phyloP scores from a whole-genome alignment of 2,888 invertebrate species.

The Adelphocoris suturalis region DNA sequence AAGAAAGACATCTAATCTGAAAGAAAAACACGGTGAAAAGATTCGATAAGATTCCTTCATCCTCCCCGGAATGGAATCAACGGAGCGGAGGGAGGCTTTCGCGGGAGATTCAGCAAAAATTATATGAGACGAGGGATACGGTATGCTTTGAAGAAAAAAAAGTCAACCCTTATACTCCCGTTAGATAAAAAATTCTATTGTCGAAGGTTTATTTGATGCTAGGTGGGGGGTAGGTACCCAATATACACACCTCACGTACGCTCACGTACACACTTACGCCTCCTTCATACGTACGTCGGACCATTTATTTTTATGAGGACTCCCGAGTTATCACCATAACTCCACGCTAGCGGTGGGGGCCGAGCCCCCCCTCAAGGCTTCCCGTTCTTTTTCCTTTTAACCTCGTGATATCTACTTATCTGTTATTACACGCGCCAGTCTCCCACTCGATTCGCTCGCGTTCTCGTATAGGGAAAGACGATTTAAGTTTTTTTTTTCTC shows the following conservation, averaged over 20 bases:
- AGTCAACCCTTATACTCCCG: conserved; percentile 33
- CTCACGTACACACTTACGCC: not conserved
- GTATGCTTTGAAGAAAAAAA: conserved; percentile 13
- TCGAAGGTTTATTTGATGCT: conserved; percentile 69
- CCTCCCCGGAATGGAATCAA: conserved; percentile 4
- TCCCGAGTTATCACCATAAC: conserved; percentile 74
- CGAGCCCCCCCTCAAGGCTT: not conserved
- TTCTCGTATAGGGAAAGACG: conserved; percentile 15
- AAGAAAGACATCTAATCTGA: not conserved
- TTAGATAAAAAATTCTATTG: conserved; percentile 69
- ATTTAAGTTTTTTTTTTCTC: not conserved
- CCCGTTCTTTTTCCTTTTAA: conserved; percentile 56
- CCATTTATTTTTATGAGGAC: conserved; percentile 72
- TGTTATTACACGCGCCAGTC: conserved; percentile 68
- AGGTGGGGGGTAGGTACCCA: not conserved
- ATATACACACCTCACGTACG: not conserved
- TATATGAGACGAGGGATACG: conserved; percentile 54
- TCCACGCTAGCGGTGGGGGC: conserved; percentile 47
- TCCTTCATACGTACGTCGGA: conserved; percentile 48
- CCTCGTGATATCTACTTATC: conserved; percentile 71
- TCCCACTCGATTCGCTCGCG: not conserved
- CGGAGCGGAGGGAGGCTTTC: not conserved
- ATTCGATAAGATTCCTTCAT: conserved; percentile 26
- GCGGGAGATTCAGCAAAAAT: conserved; percentile 51
- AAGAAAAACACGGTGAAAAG: not conserved